These are phyloP conservation scores for Cecidostiba fungosa DNA, from an alignment of 2,888 invertebrate genomes.

Conservation along the genomic window DNA sequence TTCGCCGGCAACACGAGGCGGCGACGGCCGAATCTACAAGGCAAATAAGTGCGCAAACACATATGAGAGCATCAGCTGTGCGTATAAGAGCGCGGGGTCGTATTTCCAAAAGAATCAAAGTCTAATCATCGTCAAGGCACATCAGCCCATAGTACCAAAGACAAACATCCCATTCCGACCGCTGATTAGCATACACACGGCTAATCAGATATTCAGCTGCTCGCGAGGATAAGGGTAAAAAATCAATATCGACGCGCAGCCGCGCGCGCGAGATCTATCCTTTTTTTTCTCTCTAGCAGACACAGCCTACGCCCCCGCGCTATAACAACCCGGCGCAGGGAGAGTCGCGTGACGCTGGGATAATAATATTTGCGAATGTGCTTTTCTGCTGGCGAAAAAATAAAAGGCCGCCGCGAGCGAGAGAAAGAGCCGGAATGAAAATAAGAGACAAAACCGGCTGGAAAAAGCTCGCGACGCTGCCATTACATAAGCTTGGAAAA, in stretches of 20 bases:
- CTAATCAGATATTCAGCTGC: not conserved
- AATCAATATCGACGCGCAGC: conserved; percentile 4
- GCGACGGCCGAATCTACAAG: conserved; percentile 14
- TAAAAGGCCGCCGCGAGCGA: not conserved
- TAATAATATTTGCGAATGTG: conserved; percentile 51
- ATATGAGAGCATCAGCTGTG: no score
- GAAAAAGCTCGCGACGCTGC: not conserved
- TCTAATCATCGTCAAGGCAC: not conserved
- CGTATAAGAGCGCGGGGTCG: no score
- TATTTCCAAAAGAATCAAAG: not conserved
- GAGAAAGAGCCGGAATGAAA: conserved; percentile 4
- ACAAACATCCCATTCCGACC: no score
- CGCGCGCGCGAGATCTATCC: conserved; percentile 5
- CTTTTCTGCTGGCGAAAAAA: conserved; percentile 33
- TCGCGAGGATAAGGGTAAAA: not conserved
- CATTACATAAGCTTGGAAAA: conserved; percentile 52
- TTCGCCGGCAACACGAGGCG: not conserved
- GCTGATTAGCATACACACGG: not conserved
- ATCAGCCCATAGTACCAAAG: not conserved
- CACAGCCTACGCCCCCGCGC: not conserved
- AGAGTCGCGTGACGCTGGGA: not conserved
- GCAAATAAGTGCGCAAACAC: not conserved
- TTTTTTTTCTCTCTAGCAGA: conserved; percentile 18
- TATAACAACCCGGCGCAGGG: not conserved
- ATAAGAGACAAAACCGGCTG: conserved; percentile 3